These are phyloP conservation scores for Eulemur mongoz DNA, from an alignment of 2,797 vertebrate genomes.

Conservation along the genomic window DNA sequence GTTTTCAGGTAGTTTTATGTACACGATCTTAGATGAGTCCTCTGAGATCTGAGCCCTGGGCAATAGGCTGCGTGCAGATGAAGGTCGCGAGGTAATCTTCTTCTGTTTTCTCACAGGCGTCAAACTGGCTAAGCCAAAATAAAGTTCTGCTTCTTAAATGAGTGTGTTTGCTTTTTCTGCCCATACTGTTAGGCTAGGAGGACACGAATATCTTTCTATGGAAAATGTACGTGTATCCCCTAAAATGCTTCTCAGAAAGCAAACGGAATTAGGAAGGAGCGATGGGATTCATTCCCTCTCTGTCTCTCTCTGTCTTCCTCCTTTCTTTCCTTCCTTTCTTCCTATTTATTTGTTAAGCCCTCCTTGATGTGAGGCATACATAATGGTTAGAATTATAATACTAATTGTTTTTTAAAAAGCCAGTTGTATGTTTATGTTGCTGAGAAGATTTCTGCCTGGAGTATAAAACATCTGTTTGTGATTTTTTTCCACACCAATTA, in stretches of 20 bases:
- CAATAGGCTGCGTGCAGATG: background rate
- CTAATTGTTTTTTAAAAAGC: background rate
- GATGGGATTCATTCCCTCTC: background rate
- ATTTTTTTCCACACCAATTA: background rate
- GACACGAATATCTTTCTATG: background rate
- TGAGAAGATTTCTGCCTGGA: background rate
- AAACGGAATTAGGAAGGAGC: background rate
- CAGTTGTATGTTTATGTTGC: background rate
- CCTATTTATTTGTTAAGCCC: background rate
- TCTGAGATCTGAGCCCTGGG: background rate
- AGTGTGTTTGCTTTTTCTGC: background rate
- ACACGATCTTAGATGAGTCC: background rate
- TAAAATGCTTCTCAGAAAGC: conserved; percentile 1
- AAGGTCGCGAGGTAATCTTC: background rate
- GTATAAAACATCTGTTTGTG: background rate
- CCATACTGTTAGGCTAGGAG: background rate
- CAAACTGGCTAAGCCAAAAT: background rate
- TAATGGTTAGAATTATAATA: conserved; percentile 8
- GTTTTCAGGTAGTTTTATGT: background rate
- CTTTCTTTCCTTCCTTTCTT: background rate
- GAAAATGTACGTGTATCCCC: background rate
- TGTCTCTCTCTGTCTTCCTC: background rate
- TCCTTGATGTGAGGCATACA: background rate
- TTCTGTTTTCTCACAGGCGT: background rate
- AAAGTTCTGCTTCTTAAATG: conserved; percentile 33